These are phyloP conservation scores for Coluber constrictor DNA, from an alignment of 2,797 vertebrate species.

Conservation along the genomic window DNA sequence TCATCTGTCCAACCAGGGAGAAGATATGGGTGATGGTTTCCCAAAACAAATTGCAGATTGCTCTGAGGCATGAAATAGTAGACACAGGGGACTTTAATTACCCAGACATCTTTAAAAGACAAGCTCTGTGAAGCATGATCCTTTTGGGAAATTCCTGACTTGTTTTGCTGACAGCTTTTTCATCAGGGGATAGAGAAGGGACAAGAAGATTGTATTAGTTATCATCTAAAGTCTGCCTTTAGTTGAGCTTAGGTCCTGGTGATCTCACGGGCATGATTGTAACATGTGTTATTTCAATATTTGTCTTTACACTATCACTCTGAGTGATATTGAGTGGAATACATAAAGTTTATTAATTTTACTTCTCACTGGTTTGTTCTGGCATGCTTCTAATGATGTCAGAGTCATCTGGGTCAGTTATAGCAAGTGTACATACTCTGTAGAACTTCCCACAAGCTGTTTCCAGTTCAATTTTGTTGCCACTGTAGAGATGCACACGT, in stretches of 20 bases:
- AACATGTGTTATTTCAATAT: background rate
- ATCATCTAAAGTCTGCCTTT: background rate
- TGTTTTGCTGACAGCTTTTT: background rate
- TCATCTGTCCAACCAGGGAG: background rate
- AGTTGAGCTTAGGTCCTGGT: background rate
- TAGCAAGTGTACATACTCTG: too few relatives aligned
- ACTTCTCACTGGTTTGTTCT: too few relatives aligned
- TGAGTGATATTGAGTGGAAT: background rate
- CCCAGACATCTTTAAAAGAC: background rate
- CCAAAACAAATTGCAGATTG: background rate
- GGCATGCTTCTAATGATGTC: too few relatives aligned
- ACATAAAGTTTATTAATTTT: background rate
- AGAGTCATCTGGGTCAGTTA: too few relatives aligned
- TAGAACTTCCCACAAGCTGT: too few relatives aligned
- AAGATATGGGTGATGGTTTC: background rate
- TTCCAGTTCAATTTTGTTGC: too few relatives aligned
- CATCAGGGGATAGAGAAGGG: background rate
- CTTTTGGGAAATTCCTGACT: background rate
- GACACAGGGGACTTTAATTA: background rate
- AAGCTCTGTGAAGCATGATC: background rate
- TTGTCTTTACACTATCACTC: background rate
- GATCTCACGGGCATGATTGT: background rate
- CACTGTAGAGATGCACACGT: too few relatives aligned
- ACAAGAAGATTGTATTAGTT: background rate
- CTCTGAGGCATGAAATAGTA: background rate